Evolutionary conservation across 2,888 invertebrate genomes (phyloP).

Genomic region (Phengaris alcon): DNA sequence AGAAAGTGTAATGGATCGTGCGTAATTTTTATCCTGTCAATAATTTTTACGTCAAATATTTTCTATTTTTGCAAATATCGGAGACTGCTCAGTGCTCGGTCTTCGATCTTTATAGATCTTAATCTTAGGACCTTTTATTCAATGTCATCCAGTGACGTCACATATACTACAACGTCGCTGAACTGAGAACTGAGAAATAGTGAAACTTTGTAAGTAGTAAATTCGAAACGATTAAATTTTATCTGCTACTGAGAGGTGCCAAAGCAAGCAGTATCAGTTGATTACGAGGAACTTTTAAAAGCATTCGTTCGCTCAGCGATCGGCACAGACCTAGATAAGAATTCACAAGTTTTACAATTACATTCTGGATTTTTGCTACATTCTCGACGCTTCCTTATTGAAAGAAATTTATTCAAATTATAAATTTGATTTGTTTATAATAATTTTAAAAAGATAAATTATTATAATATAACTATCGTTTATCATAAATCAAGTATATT

Average conservation of each 20-base stretch:
- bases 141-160: neutral
- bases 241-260: conserved; percentile 32
- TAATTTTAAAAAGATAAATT: too few species aligned
- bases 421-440: too few species aligned
- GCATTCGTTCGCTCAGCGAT: conserved; percentile 37
- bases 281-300: conserved; percentile 41
- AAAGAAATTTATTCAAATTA: too few species aligned
- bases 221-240: conserved; percentile 29
- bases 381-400: neutral
- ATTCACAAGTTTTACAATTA: conserved; percentile 42
- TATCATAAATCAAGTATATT: too few species aligned
- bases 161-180: neutral
- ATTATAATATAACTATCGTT: too few species aligned
- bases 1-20: too few species aligned
- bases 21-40: too few species aligned
- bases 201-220: conserved; percentile 14
- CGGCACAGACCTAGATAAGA: conserved; percentile 35
- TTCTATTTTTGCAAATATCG: neutral
- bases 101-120: neutral
- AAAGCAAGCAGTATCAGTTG: conserved; percentile 36
- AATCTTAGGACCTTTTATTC: neutral
- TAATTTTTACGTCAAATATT: neutral
- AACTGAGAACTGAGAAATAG: neutral
- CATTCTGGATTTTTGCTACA: conserved; percentile 33
- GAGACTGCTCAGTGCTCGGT: neutral